phyloP scores from a whole-genome alignment of 2,113 vertebrate species.

The Mustela lutreola region DNA sequence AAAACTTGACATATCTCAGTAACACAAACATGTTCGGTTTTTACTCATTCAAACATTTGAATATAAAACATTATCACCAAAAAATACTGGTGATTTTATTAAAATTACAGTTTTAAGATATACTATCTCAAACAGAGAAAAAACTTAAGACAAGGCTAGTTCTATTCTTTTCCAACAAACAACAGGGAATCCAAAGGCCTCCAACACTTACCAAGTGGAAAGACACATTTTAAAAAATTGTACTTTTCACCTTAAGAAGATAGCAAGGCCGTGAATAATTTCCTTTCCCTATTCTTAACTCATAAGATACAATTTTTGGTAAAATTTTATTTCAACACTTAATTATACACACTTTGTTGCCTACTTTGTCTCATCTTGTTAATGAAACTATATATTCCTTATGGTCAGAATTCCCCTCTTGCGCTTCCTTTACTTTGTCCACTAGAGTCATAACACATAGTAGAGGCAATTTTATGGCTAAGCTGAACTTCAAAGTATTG shows the following conservation, averaged over 20 bases:
- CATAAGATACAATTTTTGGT: neutral
- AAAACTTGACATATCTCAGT: neutral
- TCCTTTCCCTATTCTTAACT: constrained; percentile 14
- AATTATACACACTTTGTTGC: neutral
- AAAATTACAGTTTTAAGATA: constrained; percentile 58
- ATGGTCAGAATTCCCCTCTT: neutral
- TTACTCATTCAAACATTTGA: constrained; percentile 39
- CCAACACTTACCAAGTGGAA: constrained; percentile 14
- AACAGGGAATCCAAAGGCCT: constrained; percentile 42
- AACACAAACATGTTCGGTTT: constrained; percentile 10
- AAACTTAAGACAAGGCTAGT: neutral
- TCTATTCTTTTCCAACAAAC: constrained; percentile 54
- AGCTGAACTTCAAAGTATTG: constrained; percentile 38
- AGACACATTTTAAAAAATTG: constrained; percentile 8
- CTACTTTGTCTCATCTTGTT: neutral
- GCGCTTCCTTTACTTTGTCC: constrained; percentile 22
- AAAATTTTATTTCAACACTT: constrained; percentile 28
- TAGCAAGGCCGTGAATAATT: constrained; percentile 13
- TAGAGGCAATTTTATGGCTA: constrained; percentile 38
- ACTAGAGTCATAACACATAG: neutral
- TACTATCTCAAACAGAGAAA: constrained; percentile 41
- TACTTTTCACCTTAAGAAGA: constrained; percentile 11
- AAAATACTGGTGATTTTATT: constrained; percentile 51
- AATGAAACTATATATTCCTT: constrained; percentile 20
- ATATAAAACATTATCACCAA: constrained; percentile 8